phyloP scores from a whole-genome alignment of 2,797 vertebrate species.

The Rhinophrynus dorsalis region DNA sequence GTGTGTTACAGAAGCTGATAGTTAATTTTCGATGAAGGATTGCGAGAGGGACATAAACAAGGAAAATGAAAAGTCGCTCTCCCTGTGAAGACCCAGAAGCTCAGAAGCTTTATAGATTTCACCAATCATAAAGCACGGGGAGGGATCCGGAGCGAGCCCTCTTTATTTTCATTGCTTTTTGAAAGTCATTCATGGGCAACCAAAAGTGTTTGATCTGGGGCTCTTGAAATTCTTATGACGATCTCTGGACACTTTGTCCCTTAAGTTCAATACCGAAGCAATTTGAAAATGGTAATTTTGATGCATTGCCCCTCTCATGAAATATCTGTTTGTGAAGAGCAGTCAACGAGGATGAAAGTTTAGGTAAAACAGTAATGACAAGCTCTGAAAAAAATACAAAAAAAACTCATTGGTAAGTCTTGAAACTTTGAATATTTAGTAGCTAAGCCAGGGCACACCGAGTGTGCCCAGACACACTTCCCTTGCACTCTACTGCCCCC shows the following conservation, averaged over 20 bases:
- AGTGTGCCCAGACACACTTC: too few relatives aligned
- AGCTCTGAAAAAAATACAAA: not conserved
- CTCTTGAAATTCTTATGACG: not conserved
- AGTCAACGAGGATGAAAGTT: not conserved
- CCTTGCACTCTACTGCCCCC: too few relatives aligned
- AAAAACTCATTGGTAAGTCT: not conserved
- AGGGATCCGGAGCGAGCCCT: slow-evolving; percentile 28
- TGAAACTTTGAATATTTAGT: not conserved
- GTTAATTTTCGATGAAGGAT: slow-evolving; percentile 51
- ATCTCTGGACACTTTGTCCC: slow-evolving; percentile 31
- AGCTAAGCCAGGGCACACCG: too few relatives aligned
- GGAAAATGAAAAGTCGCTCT: slow-evolving; percentile 50
- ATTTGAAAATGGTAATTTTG: slow-evolving; percentile 1
- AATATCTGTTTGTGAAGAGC: slow-evolving; percentile 10
- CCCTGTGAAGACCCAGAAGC: slow-evolving; percentile 29
- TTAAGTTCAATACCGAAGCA: slow-evolving; percentile 17
- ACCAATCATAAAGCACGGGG: slow-evolving; percentile 37
- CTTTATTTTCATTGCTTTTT: slow-evolving; percentile 40
- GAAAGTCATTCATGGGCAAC: slow-evolving; percentile 44
- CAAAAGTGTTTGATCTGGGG: slow-evolving; percentile 41
- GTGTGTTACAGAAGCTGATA: slow-evolving; percentile 45
- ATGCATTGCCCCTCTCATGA: slow-evolving; percentile 10
- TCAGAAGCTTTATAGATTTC: not conserved
- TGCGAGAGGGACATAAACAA: slow-evolving; percentile 38
- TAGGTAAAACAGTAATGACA: not conserved